Conservation (phyloP, 2,113 vertebrate genomes). For the Tursiops truncatus region DNA sequence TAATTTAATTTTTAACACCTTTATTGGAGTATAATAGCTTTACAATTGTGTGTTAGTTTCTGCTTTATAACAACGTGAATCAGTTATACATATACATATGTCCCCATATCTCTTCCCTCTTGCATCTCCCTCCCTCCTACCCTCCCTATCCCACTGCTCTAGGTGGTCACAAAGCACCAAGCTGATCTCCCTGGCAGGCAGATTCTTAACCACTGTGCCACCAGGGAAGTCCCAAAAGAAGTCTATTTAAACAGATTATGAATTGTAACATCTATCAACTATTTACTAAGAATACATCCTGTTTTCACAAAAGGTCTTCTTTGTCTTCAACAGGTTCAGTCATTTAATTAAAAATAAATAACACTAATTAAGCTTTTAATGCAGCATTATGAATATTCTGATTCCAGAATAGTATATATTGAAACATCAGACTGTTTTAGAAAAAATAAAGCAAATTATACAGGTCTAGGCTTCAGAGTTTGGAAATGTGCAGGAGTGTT, state of each 20-base stretch:
- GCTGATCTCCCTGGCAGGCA: no score
- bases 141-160: no score
- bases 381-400: background rate
- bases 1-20: no score
- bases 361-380: background rate
- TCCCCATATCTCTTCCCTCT: no score
- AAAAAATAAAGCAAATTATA: background rate
- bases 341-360: constrained; percentile 50
- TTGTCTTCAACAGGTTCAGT: constrained; percentile 21
- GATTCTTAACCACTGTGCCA: no score
- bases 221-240: background rate
- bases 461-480: background rate
- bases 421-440: background rate
- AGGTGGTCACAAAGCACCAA: no score
- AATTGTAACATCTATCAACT: background rate
- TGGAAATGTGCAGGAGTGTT: background rate
- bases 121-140: no score
- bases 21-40: no score
- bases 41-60: no score
- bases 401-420: background rate
- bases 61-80: no score
- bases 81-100: no score
- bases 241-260: background rate
- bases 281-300: background rate
- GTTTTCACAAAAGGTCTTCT: background rate